Conservation (phyloP, 2,888 invertebrate genomes). For the Augochlorella aurata region DNA sequence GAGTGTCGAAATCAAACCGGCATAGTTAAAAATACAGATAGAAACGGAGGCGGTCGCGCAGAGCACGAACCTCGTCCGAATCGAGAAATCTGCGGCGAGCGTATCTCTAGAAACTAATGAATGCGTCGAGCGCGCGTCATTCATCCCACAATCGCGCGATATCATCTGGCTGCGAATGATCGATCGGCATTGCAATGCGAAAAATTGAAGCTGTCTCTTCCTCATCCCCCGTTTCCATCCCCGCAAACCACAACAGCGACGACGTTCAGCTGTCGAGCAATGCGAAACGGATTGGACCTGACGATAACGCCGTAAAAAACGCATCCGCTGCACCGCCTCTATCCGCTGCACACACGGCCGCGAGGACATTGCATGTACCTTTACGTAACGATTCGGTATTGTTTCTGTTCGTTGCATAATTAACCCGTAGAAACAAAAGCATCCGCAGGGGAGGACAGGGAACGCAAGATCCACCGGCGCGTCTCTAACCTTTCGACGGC, state of each 20-base stretch:
- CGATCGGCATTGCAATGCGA: background rate
- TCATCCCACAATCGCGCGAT: background rate
- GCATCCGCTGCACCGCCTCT: background rate
- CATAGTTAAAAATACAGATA: background rate
- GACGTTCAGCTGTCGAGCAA: background rate
- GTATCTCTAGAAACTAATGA: background rate
- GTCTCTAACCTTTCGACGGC: background rate
- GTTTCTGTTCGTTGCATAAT: constrained; percentile 52
- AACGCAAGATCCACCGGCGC: background rate
- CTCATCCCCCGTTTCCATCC: background rate
- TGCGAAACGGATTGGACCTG: background rate
- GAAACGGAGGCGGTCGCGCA: background rate
- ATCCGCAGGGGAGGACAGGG: background rate
- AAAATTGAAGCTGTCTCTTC: background rate
- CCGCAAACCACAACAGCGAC: background rate
- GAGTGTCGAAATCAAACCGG: background rate
- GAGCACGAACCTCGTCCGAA: background rate
- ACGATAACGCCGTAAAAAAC: background rate
- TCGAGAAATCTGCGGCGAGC: background rate
- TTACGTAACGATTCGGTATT: constrained; percentile 52
- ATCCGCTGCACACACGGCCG: background rate
- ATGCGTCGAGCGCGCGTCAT: constrained; percentile 2
- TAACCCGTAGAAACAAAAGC: constrained; percentile 53
- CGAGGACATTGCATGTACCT: constrained; percentile 43
- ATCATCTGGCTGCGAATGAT: background rate